Base-by-base conservation (phyloP, 2,888 invertebrate genomes). In the Bugulina stolonifera region DNA sequence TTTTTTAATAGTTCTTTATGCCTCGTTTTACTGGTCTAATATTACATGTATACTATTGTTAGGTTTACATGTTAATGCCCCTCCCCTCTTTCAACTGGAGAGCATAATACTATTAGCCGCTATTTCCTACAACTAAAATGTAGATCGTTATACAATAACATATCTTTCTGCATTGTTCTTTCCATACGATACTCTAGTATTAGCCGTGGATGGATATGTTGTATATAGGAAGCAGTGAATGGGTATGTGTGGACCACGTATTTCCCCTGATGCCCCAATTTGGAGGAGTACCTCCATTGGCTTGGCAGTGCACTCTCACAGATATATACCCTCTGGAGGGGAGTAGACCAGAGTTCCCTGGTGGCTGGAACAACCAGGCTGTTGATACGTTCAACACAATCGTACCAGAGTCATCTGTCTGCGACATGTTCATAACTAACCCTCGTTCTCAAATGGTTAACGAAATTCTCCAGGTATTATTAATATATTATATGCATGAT, bases 271-370 rank as follows among this genome's bases (percentile, higher is more conserved):
- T 64, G 64, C 64, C 64, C 32, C 64, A 64, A 32, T 64, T 64
- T 64, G n/a, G 64, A 2, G 10, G 3, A 10, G 27, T 32, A 5
- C 64, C 64, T 2, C 64, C 64, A 14, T n/a, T 64, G 5, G 64
- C 64, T 32, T 64, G 64, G 64, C 64, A 64, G 18, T 64, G 64
- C 32, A 14, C 32, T 14, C 64, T 64, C 29, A 64, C 34, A 64
- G 64, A 76, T 57, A 73, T 80, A 1, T 73, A 74, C 43, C 80
- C 80, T 1, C 58, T 71, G 18, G 55, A 69, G 3, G 35, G 71
- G 27, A 18, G 25, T 54, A 71, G 27, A 5, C 69, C 22, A 18
- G 43, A 57, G n/a, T 64, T 25, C n/a, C 34, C 64, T 18, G 64
- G 64, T 2, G 64, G 64, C 3, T 64, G 64, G 64, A 27, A 64